Evolutionary conservation across 92 coral and sea anemone species (phyloP), one percentile per base, ranked within the genome.

Genomic region (Paramuricea clavata): DNA sequence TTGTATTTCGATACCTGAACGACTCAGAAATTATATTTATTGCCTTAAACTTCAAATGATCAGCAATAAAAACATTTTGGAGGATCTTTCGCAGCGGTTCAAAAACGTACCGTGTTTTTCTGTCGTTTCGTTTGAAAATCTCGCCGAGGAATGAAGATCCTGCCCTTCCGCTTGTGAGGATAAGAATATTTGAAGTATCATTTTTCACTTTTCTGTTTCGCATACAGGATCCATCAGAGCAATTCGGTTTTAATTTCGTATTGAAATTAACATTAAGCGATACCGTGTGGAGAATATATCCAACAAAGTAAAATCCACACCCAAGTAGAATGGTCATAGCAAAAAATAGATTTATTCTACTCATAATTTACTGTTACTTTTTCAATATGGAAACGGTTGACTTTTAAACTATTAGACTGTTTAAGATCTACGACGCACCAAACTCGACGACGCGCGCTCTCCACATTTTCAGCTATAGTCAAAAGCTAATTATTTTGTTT

Each of bases 141-240:
- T 85, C 60, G 2, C 83, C 88, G 0, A 85, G 82, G 67, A 52
- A 85, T 0, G 83, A 69, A 22, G 88, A 85, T 26, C 88, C 88
- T 50, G 83, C 74, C 22, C 83, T 36, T 56, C 88, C 88, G 25
- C 59, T 65, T 22, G 81, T 73, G 5, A 74, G 34, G 1, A 85
- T 74, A 13, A 85, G 56, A 57, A 85, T 41, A 60, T 74, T 85
- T 54, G 25, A 16, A 54, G 62, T 23, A 19, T 17, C 19, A 0
- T 17, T 54, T 54, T 21, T 54, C 62, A 5, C 62, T 47, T 47
- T 4, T 47, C 1, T 47, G 12, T 47, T 47, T 12, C 44, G 10
- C 44, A 10, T 39, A 15, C 10, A 47, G 52, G 10, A 36, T 3
- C 52, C 17, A 39, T 47, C 52, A 9, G 13, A 47, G 52, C 1